Evolutionary conservation across 2,113 vertebrate genomes (phyloP).

Genomic region (Lampris megalopsis): DNA sequence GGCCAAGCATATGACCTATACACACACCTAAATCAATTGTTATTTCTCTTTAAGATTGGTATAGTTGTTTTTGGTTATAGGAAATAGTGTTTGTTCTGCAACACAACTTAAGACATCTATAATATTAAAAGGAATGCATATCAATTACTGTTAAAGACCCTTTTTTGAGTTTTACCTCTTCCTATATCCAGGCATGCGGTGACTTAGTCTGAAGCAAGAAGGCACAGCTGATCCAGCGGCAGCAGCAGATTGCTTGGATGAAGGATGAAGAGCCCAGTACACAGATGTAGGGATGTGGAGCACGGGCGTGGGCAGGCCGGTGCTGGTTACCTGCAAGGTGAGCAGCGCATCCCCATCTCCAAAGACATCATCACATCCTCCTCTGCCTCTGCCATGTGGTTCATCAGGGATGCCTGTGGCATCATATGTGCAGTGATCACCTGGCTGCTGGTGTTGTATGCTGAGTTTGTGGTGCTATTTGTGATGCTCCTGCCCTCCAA

Average conservation of each 20-base stretch:
- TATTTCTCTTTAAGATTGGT: too few relatives aligned
- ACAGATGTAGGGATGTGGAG: constrained; percentile 88
- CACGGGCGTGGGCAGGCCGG: constrained; percentile 87
- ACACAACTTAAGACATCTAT: too few relatives aligned
- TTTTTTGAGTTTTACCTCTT: background rate
- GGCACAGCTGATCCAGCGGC: constrained; percentile 28
- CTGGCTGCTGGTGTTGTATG: constrained; percentile 96
- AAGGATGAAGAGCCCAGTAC: constrained; percentile 92
- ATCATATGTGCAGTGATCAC: constrained; percentile 94
- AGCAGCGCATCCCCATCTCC: constrained; percentile 90
- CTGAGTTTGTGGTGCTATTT: constrained; percentile 96
- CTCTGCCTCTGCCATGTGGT: constrained; percentile 92
- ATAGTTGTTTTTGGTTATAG: too few relatives aligned
- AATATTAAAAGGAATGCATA: too few relatives aligned
- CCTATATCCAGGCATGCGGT: constrained; percentile 52
- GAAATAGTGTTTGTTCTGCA: too few relatives aligned
- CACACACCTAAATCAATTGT: too few relatives aligned
- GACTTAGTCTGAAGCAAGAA: constrained; percentile 46
- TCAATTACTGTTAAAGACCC: too few relatives aligned
- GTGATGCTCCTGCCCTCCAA: constrained; percentile 96
- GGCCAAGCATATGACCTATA: too few relatives aligned
- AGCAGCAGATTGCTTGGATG: constrained; percentile 63
- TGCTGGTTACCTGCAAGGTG: constrained; percentile 85
- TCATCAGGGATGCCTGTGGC: constrained; percentile 96
- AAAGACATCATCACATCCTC: constrained; percentile 82